Percentiles rank a stretch among this genome's conserved stretches.
These are phyloP conservation scores for Drosophila tsacasi DNA, from an alignment of 1,140 invertebrate species.

Conservation along the genomic window DNA sequence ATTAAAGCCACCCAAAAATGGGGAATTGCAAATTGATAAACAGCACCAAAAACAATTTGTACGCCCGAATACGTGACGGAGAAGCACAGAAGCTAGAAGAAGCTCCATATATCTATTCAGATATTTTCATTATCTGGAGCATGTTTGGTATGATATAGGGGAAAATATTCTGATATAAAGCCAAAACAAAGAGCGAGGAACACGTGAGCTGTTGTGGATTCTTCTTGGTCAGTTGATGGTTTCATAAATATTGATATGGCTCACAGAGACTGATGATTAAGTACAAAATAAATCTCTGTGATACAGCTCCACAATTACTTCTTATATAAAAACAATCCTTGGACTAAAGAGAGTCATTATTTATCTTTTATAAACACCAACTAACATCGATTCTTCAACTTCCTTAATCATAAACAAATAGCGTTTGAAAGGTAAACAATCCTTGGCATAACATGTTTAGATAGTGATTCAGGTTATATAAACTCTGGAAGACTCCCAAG, in stretches of 20 bases:
- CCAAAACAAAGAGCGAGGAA: slow-evolving; percentile 32
- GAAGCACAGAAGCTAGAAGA: slow-evolving; percentile 30
- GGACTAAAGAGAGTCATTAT: neutral
- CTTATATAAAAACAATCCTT: neutral
- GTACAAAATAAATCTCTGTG: neutral
- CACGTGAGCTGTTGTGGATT: slow-evolving; percentile 28
- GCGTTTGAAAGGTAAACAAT: slow-evolving; percentile 2
- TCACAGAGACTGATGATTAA: slow-evolving; percentile 5
- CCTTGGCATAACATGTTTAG: slow-evolving; percentile 16
- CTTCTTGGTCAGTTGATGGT: slow-evolving; percentile 16
- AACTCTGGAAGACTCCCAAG: neutral
- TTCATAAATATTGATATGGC: slow-evolving; percentile 23
- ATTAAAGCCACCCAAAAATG: slow-evolving; percentile 73
- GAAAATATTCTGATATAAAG: slow-evolving; percentile 7
- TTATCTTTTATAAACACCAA: neutral
- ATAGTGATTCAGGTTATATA: neutral
- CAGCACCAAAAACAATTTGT: slow-evolving; percentile 60
- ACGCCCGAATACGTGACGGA: slow-evolving; percentile 41
- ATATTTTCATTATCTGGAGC: slow-evolving; percentile 41
- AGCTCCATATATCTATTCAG: slow-evolving; percentile 54
- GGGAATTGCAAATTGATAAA: slow-evolving; percentile 81
- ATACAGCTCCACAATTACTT: neutral
- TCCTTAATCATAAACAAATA: slow-evolving; percentile 1
- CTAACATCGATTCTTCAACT: neutral
- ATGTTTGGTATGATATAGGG: slow-evolving; percentile 7